Evolutionary conservation across 2,113 vertebrate genomes (phyloP), one percentile per base, ranked within the genome.

Genomic region (Hucho hucho): DNA sequence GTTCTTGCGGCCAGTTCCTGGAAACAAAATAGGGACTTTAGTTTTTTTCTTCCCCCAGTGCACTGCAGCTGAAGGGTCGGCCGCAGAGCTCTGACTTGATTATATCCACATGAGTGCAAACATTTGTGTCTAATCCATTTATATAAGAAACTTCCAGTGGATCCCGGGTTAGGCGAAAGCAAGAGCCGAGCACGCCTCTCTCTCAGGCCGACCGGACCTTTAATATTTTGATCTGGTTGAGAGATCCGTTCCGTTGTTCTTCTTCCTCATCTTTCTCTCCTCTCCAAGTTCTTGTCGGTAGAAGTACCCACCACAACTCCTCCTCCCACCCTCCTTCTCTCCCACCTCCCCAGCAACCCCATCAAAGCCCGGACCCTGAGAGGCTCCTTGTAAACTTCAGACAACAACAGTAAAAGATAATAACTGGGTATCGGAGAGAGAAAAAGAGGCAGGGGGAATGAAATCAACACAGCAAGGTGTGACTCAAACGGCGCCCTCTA

Each of bases 81-180:
- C 83, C 86, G 37, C 88, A 89, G 82, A 88, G 88, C 81, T 83
- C 80, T 67, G 78, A 53, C 49, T 78, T 91, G 91, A 90, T 93
- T 89, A 88, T 87, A 89, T 90, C 92, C 92, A 91, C 91, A 92
- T 91, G 89, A 91, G 84, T 87, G 83, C 84, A 90, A 90, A 91
- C 91, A 90, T 90, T 93, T 92, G 90, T 88, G 92, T 91, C 90
- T 88, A 92, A 93, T 92, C 81, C 81, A 72, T 87, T 91, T 92
- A 90, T 90, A 91, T 91, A 91, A 92, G 88, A 90, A 87, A 87
- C 90, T 92, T 93, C 89, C 89, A 91, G 77, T 81, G 82, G 79
- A 83, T 84, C 87, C 85, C 83, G 86, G 86, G 86, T 18, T 14
- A 43, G 49, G 49, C 5, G 16, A 53, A 11, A 14, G 47, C 47